Base-by-base conservation (phyloP, 2,888 invertebrate genomes). In the Allophyes oxyacanthae region DNA sequence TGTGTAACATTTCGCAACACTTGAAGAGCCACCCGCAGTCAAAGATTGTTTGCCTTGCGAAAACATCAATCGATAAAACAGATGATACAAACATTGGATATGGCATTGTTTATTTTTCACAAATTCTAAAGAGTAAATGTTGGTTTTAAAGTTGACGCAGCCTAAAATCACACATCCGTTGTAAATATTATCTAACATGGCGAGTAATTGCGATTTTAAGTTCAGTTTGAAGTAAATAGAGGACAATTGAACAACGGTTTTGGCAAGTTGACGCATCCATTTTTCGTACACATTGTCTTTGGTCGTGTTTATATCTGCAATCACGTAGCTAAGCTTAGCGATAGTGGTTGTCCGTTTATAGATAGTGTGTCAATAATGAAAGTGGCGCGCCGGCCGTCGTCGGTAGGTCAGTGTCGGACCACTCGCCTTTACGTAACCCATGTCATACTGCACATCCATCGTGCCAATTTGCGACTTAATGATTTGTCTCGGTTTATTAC, bases 331-430 rank as follows among this genome's bases (percentile, higher is more conserved):
- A 58, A 78, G 75, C 77, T 78, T 64, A 71, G 78, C 81, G 84
- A 84, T 85, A 83, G 81, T 83, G 48, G 81, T 81, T 83, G 82
- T 79, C 83, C 83, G 84, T 82, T 83, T 87, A 84, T 83, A 86
- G 87, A 88, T 87, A 86, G 90, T 91, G 90, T 92, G 93, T 92
- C 92, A 91, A 92, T 92, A 92, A 89, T 88, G 90, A 92, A 93
- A 93, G 93, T 92, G 85, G 91, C 88, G 83, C 92, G 85, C 77
- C 78, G 84, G 75, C 84, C 81, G 79, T 74, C 81, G 79, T 71
- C 84, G 88, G 88, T 92, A 86, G 94, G 94, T 93, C 94, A 94
- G 91, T 93, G 93, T 92, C 94, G 90, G 79, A 78, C 80, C 76
- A 78, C 55, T 71, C 70, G 79, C 72, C 69, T 82, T 92, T 92